Evolutionary conservation across 2,888 invertebrate genomes (phyloP), one percentile per base, ranked within the genome.

Genomic region (Chesias legatella): DNA sequence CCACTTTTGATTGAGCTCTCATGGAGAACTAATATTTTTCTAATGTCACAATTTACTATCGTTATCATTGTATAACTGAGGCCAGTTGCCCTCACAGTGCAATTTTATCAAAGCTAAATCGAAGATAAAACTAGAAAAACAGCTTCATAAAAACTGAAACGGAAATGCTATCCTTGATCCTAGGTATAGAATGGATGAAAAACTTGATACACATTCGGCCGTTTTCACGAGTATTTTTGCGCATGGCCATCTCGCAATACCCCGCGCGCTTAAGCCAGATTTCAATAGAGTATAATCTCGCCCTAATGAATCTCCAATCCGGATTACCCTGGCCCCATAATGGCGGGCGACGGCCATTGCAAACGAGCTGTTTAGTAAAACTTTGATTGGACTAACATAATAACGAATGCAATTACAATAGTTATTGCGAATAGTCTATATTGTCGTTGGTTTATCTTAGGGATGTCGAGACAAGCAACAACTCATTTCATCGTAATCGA

Each of bases 271-370:
- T 78, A 79, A 81, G 83, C 82, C 76, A 83, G 85, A 88, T 88
- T 88, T 88, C 88, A 88, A 89, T 88, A 82, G 85, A 81, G 79
- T 74, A 83, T 88, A 88, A 89, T 88, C 88, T 86, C 78, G 72
- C 79, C 81, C 85, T 89, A 89, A 89, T 89, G 88, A 89, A 88
- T 88, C 88, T 82, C 76, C 79, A 77, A 85, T 86, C 86, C 88
- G 88, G 88, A 88, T 88, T 85, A 88, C 60, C 63, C 69, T 71
- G 73, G 63, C 73, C 75, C 76, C 75, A 75, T 80, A 77, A 79
- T 77, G 73, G 79, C 58, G 65, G 73, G 63, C 67, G 76, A 61
- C 67, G 74, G 59, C 63, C 75, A 68, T 63, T 70, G 75, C 79
- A 73, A 80, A 79, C 78, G 77, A 78, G 70, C 55, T 60, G 67